Percentiles rank a stretch among this genome's conserved stretches.
phyloP scores from a whole-genome alignment of 2,113 vertebrate genomes.

The Chaenocephalus aceratus region DNA sequence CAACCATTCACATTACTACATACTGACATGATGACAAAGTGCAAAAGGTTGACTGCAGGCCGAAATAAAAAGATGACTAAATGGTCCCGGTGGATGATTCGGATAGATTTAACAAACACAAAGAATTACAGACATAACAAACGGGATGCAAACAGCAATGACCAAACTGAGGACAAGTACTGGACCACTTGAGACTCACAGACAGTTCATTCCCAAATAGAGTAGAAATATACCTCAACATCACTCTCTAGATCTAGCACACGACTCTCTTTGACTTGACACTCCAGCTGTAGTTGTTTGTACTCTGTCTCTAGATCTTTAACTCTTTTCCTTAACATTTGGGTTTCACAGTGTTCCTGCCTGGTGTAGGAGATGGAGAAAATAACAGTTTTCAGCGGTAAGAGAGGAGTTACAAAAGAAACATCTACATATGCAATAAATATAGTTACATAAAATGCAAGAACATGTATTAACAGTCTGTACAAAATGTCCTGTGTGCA shows the following conservation, averaged over 20 bases:
- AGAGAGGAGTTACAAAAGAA: constrained; percentile 47
- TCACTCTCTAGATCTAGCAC: constrained; percentile 86
- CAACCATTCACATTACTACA: constrained; percentile 24
- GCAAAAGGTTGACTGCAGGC: constrained; percentile 54
- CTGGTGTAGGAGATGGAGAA: constrained; percentile 80
- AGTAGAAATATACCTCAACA: constrained; percentile 82
- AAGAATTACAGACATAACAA: constrained; percentile 19
- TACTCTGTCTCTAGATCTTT: constrained; percentile 88
- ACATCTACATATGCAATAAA: constrained; percentile 3
- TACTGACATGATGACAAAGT: constrained; percentile 57
- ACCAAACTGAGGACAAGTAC: constrained; percentile 64
- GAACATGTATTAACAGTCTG: background rate
- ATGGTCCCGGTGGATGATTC: constrained; percentile 9
- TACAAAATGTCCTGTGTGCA: background rate
- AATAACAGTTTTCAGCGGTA: constrained; percentile 52
- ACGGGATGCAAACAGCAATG: constrained; percentile 43
- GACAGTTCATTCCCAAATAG: constrained; percentile 73
- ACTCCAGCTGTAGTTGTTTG: constrained; percentile 88
- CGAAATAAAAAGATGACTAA: constrained; percentile 40
- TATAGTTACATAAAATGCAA: background rate
- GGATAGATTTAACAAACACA: constrained; percentile 33
- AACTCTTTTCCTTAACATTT: constrained; percentile 87
- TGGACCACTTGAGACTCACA: constrained; percentile 65
- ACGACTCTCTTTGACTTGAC: constrained; percentile 85
- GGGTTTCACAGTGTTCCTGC: constrained; percentile 86